Conservation (phyloP, 2,888 invertebrate species). For the Plebejus argus region DNA sequence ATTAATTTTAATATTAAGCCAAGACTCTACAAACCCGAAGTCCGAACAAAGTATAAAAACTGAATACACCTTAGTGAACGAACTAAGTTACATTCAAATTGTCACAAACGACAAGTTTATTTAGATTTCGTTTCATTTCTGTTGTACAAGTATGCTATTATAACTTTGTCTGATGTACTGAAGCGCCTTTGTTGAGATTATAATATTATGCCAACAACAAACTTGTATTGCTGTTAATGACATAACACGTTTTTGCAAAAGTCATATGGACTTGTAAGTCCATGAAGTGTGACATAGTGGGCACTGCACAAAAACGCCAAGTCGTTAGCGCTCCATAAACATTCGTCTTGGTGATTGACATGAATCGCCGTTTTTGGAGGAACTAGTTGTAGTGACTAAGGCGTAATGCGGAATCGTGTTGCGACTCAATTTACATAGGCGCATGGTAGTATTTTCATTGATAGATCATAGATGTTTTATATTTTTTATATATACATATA, state of each 20-base stretch:
- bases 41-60: too few relatives aligned
- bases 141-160: too few relatives aligned
- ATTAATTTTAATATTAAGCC: too few relatives aligned
- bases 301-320: slow-evolving; percentile 29
- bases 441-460: neutral
- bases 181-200: too few relatives aligned
- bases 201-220: neutral
- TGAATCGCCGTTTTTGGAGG: slow-evolving; percentile 39
- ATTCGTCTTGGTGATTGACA: slow-evolving; percentile 37
- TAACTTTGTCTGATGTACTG: too few relatives aligned
- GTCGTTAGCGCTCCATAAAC: slow-evolving; percentile 30
- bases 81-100: too few relatives aligned
- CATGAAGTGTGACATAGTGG: slow-evolving; percentile 19
- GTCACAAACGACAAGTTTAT: too few relatives aligned
- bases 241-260: neutral
- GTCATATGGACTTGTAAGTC: neutral
- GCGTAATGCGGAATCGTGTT: slow-evolving; percentile 5
- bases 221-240: neutral
- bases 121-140: too few relatives aligned
- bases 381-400: slow-evolving; percentile 30
- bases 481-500: too few relatives aligned
- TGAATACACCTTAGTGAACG: too few relatives aligned
- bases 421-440: neutral
- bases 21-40: too few relatives aligned
- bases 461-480: neutral